Conservation (phyloP, 1,140 invertebrate genomes). For the Drosophila sp. region DNA sequence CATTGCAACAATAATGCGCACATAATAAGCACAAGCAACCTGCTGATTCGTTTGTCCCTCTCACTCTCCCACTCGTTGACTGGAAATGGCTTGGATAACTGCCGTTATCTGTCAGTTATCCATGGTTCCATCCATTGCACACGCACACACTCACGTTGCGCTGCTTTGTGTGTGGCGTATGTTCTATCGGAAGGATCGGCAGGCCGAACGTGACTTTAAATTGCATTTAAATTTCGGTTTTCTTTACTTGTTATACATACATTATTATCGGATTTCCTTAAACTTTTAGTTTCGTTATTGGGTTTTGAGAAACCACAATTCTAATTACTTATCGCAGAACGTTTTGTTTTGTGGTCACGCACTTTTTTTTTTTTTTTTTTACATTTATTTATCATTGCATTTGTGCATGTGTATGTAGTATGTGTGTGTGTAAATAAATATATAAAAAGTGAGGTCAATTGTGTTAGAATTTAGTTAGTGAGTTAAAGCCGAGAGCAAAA, state of each 20-base stretch:
- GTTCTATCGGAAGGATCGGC: slow-evolving; percentile 14
- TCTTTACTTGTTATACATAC: too few species aligned
- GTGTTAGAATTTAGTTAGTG: slow-evolving; percentile 20
- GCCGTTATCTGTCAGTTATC: slow-evolving; percentile 32
- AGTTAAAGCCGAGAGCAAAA: not conserved
- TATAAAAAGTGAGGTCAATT: slow-evolving; percentile 32
- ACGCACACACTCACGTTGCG: not conserved
- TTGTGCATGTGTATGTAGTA: slow-evolving; percentile 9
- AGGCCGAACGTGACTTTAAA: slow-evolving; percentile 35
- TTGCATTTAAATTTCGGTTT: not conserved
- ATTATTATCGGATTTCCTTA: too few species aligned
- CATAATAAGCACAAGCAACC: not conserved
- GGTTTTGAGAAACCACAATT: slow-evolving; percentile 26
- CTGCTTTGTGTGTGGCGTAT: not conserved
- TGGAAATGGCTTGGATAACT: slow-evolving; percentile 25
- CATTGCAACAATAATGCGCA: not conserved
- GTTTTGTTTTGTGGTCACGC: slow-evolving; percentile 40
- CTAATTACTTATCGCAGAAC: slow-evolving; percentile 20
- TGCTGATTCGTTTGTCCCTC: not conserved
- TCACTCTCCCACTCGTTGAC: not conserved
- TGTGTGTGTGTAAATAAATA: not conserved
- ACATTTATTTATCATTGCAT: slow-evolving; percentile 21
- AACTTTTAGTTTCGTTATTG: too few species aligned
- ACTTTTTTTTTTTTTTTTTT: slow-evolving; percentile 18
- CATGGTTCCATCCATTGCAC: slow-evolving; percentile 27